Evolutionary conservation across 2,797 vertebrate species (phyloP).

Genomic region (Galagoides demidoff): DNA sequence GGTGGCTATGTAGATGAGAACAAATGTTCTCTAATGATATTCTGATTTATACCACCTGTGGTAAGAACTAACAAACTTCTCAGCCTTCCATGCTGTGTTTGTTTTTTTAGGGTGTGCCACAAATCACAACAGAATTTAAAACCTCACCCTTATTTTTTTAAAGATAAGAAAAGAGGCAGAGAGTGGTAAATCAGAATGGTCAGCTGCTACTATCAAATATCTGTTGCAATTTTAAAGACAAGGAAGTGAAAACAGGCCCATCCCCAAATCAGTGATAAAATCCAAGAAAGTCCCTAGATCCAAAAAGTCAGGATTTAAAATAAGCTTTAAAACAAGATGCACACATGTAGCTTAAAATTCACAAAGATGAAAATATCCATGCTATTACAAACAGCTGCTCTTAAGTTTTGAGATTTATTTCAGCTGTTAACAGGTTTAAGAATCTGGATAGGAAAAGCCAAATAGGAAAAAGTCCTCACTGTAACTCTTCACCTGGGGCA

Average conservation of each 20-base stretch:
- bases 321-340: not conserved
- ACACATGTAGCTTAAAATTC: not conserved
- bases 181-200: not conserved
- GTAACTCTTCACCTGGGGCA: not conserved
- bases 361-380: constrained; percentile 12
- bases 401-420: not conserved
- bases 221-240: not conserved
- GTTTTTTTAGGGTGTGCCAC: not conserved
- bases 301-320: not conserved
- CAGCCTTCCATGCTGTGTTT: not conserved
- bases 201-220: not conserved
- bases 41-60: not conserved
- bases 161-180: not conserved
- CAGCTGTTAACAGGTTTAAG: not conserved
- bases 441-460: not conserved
- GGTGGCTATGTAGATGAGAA: not conserved
- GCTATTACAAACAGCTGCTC: not conserved
- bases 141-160: not conserved
- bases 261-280: not conserved
- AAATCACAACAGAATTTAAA: constrained; percentile 6
- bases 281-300: not conserved
- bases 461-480: not conserved
- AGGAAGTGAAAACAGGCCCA: constrained; percentile 2
- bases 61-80: not conserved
- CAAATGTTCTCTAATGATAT: not conserved